These are phyloP conservation scores for Camponotus floridanus DNA, from an alignment of 1,140 invertebrate species.

Conservation along the genomic window DNA sequence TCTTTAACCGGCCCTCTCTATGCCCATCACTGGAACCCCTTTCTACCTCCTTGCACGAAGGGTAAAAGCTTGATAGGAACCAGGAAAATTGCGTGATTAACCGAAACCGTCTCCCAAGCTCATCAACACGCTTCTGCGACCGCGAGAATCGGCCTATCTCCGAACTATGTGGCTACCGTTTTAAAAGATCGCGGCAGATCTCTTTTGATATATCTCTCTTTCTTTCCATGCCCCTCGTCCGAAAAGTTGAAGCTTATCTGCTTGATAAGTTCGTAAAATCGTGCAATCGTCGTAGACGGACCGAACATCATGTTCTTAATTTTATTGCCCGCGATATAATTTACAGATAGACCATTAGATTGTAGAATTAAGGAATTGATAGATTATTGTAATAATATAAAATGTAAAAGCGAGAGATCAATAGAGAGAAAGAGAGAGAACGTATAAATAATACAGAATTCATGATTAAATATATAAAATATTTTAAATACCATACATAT, in stretches of 20 bases:
- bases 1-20: slow-evolving; percentile 73
- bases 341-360: slow-evolving; percentile 25
- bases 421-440: no score
- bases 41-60: slow-evolving; percentile 57
- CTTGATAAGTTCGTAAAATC: slow-evolving; percentile 8
- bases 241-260: slow-evolving; percentile 6
- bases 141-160: slow-evolving; percentile 69
- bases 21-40: slow-evolving; percentile 57
- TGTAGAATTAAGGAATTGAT: slow-evolving; percentile 50
- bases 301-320: slow-evolving; percentile 56
- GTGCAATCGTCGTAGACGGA: slow-evolving; percentile 37
- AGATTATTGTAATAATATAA: slow-evolving; percentile 8
- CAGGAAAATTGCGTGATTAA: slow-evolving; percentile 79
- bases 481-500: not conserved
- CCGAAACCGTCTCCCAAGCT: slow-evolving; percentile 74
- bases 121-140: slow-evolving; percentile 76
- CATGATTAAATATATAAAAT: not conserved
- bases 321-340: slow-evolving; percentile 45
- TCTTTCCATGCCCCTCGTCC: not conserved
- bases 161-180: slow-evolving; percentile 70
- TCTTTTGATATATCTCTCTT: slow-evolving; percentile 36
- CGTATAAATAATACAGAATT: no score
- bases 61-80: slow-evolving; percentile 70
- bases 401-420: not conserved
- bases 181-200: slow-evolving; percentile 55